These are phyloP conservation scores for Pseudochaenichthys georgianus DNA, from an alignment of 2,797 vertebrate species.

Conservation along the genomic window DNA sequence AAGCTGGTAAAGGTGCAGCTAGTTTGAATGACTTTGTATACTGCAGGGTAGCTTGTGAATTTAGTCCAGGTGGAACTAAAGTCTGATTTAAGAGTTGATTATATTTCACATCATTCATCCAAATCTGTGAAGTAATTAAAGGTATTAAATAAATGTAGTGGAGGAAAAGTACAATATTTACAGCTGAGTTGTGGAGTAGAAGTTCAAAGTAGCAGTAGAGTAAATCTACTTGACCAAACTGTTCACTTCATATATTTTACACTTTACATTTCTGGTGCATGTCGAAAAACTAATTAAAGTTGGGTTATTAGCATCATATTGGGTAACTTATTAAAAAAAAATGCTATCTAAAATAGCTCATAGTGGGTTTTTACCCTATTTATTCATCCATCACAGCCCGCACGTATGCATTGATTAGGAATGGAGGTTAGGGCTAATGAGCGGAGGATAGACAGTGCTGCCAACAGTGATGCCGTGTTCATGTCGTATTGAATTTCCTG, in stretches of 20 bases:
- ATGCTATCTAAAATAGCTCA: slow-evolving; percentile 32
- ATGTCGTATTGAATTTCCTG: slow-evolving; percentile 56
- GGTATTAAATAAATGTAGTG: too few species aligned
- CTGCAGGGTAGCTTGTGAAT: too few species aligned
- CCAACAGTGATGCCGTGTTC: slow-evolving; percentile 47
- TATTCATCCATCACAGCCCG: slow-evolving; percentile 36
- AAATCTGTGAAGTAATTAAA: too few species aligned
- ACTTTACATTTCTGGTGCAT: neutral
- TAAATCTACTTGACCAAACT: too few species aligned
- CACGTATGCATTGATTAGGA: slow-evolving; percentile 44
- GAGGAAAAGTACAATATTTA: too few species aligned
- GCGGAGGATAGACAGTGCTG: slow-evolving; percentile 39
- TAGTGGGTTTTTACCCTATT: slow-evolving; percentile 26
- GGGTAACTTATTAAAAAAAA: slow-evolving; percentile 4
- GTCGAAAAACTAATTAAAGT: slow-evolving; percentile 17
- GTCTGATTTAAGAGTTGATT: too few species aligned
- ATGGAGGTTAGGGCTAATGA: slow-evolving; percentile 41
- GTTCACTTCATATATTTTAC: slow-evolving; percentile 19
- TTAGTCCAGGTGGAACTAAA: too few species aligned
- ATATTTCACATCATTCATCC: too few species aligned
- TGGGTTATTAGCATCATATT: neutral
- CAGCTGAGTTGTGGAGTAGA: too few species aligned
- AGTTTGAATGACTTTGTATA: too few species aligned
- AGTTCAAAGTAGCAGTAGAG: too few species aligned
- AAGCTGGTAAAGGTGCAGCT: too few species aligned